Conservation (phyloP, 2,888 invertebrate species). For the Byasa hedistus region DNA sequence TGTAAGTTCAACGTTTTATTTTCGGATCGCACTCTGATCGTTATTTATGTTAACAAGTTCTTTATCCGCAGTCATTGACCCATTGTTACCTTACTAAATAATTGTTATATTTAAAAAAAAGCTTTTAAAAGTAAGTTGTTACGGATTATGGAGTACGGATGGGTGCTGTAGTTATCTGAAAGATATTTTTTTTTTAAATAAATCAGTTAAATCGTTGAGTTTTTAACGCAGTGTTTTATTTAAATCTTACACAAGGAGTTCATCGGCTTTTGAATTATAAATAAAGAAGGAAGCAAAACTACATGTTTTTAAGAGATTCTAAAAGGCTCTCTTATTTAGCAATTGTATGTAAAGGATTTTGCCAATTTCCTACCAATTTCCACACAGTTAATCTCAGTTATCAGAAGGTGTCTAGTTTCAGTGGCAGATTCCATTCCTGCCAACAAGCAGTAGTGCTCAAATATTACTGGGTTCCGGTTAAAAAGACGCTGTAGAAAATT, state of each 20-base stretch:
- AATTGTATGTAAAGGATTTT: too few relatives aligned
- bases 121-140: neutral
- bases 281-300: too few relatives aligned
- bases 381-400: too few relatives aligned
- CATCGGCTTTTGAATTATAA: too few relatives aligned
- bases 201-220: conserved; percentile 12
- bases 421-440: too few relatives aligned
- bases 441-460: too few relatives aligned
- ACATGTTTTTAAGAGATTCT: too few relatives aligned
- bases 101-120: neutral
- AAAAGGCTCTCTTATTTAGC: too few relatives aligned
- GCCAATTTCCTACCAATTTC: too few relatives aligned
- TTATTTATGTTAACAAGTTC: conserved; percentile 27
- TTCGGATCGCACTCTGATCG: conserved; percentile 7
- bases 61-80: neutral
- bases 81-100: conserved; percentile 5
- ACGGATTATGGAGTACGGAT: neutral
- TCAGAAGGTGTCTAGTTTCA: too few relatives aligned
- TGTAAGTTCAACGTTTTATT: conserved; percentile 30
- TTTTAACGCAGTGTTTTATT: conserved; percentile 13
- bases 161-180: neutral
- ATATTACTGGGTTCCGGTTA: too few relatives aligned
- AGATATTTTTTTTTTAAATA: neutral
- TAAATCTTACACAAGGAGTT: neutral
- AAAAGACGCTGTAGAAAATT: too few relatives aligned